Conservation (phyloP, 2,113 vertebrate genomes). For the Platichthys flesus region DNA sequence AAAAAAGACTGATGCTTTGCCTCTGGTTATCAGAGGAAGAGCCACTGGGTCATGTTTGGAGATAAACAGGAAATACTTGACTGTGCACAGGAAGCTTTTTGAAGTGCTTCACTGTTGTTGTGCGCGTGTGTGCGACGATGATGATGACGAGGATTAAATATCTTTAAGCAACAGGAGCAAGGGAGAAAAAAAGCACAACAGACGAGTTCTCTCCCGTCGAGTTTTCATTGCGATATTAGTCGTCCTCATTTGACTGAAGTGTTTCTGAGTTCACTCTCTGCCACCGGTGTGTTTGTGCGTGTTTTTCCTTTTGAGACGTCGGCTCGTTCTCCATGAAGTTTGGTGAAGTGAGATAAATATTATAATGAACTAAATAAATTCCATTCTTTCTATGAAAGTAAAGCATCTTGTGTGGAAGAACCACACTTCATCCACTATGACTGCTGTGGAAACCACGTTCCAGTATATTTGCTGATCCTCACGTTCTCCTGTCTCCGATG, state of each 20-base stretch:
- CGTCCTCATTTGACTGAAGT: conserved; percentile 10
- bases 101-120: conserved; percentile 29
- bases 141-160: background rate
- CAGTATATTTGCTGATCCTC: conserved; percentile 57
- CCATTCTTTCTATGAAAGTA: conserved; percentile 98
- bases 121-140: conserved; percentile 1
- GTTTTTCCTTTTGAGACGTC: conserved; percentile 23
- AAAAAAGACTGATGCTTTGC: conserved; percentile 18
- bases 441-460: conserved; percentile 57
- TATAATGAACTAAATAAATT: conserved; percentile 80
- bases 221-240: conserved; percentile 13
- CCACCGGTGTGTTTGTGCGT: conserved; percentile 26
- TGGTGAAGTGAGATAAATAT: conserved; percentile 63
- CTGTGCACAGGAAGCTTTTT: conserved; percentile 51
- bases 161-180: background rate
- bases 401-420: conserved; percentile 83
- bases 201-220: background rate
- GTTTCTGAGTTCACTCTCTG: conserved; percentile 17
- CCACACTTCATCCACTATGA: conserved; percentile 73
- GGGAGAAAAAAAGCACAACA: conserved; percentile 60
- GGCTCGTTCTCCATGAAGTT: conserved; percentile 57
- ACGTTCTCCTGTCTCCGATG: conserved; percentile 63
- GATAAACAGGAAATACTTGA: conserved; percentile 68
- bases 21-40: conserved; percentile 35
- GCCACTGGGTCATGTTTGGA: conserved; percentile 35